Evolutionary conservation across 1,140 invertebrate species (phyloP), one percentile per base, ranked within the genome.

Genomic region (Patella vulgata): DNA sequence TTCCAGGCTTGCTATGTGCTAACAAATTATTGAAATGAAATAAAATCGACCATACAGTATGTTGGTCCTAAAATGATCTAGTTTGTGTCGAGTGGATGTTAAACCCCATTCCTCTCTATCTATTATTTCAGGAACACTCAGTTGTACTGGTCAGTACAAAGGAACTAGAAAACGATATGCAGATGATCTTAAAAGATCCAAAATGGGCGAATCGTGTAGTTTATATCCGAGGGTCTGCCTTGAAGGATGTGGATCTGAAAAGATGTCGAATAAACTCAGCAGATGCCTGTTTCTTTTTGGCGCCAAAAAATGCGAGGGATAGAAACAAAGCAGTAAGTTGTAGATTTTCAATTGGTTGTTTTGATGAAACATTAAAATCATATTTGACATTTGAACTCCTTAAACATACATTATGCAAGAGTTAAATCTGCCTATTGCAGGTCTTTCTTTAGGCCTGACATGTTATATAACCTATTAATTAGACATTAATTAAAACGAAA

Each of bases 141-240:
- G 96, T 98, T 27, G 95, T 99, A 5, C 87, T 99, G 27, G 84
- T 99, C 27, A 96, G 95, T 3, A 95, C 96, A 1, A 95, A 95
- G 91, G 96, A 99, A 84, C 86, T 98, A 68, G 96, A 98, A 77
- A 93, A 93, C 1, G 97, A 93, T 17, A 98, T 98, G 94, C 87
- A 95, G 72, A 94, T 96, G 92, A 97, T 99, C 68, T 87, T 99
- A 19, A 95, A 98, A 87, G 95, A 98, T 59, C 96, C 97, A 1
- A 96, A 98, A 78, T 99, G 96, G 96, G 93, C 95, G 4, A 94
- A 98, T 77, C 86, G 96, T 36, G 96, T 98, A 30, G 96, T 98
- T 80, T 98, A 98, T 85, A 97, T 98, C 80, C 94, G 97, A 82
- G 94, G 95, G 30, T 96, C 93, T 3, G 95, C 94, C 71, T 84